Base-by-base conservation (phyloP, 1,140 invertebrate genomes). In the Drosophila repleta region DNA sequence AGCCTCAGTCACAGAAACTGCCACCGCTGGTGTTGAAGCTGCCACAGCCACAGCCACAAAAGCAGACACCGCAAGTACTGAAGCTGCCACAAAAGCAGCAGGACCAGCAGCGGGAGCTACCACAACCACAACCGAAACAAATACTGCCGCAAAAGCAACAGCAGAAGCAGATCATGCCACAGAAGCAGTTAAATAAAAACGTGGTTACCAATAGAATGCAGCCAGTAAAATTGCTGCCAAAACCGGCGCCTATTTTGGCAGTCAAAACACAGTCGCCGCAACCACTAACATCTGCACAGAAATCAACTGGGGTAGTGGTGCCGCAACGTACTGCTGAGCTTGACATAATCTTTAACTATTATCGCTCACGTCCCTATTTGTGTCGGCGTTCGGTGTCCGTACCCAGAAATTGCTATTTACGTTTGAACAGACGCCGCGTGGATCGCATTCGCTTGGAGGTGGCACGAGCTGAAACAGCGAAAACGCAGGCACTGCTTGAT, bases 381-480 rank as follows among this genome's bases (percentile, higher is more conserved):
- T 90, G 87, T 29, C 72, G 87, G 0, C 80, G 90, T 4, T 78
- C 57, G 7, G 62, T 91, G 0, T 35, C 64, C 6, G 53, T 91
- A 10, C 90, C 90, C 3, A 74, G 64, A 5, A 74, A 70, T 13
- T 81, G 73, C 4, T 91, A 90, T 55, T 18, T 73, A 18, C 69
- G 78, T 0, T 17, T 78, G 0, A 91, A 91, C 45, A 72, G 84
- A 2, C 63, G 69, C 0, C 75, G 90, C 0, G 61, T 51, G 0
- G 13, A 48, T 0, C 55, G 20, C 0, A 51, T 68, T 17, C 65
- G 49, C 4, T 4, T 48, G n/a, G 46, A 61, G 39, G 3, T 51
- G 0, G 4, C 20, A 0, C 41, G 51, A 10, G 29, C 45, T 1
- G 79, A 89, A 69, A 80, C 66, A 2, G 11, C 21, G 0, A 24